Evolutionary conservation across 2,113 vertebrate genomes (phyloP).

Genomic region (Progne subis): DNA sequence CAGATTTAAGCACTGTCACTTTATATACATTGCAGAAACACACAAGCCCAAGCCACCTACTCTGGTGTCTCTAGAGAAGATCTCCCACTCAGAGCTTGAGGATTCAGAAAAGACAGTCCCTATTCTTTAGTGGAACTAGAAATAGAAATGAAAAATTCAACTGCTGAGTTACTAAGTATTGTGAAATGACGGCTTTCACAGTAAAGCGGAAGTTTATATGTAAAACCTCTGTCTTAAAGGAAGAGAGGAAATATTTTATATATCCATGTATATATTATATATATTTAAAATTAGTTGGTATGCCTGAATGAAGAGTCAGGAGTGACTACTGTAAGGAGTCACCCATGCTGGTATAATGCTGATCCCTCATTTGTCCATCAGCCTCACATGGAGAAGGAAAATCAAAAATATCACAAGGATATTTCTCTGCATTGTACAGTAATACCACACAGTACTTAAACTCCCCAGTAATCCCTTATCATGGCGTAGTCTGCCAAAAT

Average conservation of each 20-base stretch:
- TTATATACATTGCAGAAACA: conserved; percentile 19
- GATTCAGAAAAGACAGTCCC: conserved; percentile 51
- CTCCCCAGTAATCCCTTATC: not conserved
- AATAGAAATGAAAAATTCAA: conserved; percentile 39
- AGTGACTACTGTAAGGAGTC: not conserved
- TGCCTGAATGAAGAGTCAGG: not conserved
- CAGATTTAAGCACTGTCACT: conserved; percentile 43
- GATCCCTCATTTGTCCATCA: not conserved
- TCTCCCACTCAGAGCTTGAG: conserved; percentile 56
- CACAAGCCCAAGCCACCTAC: conserved; percentile 61
- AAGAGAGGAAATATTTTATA: not conserved
- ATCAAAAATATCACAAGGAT: not conserved
- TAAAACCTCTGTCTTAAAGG: not conserved
- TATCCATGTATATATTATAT: not conserved
- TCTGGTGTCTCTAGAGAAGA: conserved; percentile 53
- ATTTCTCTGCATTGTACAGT: not conserved
- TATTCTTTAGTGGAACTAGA: conserved; percentile 32
- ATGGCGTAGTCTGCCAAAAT: not conserved
- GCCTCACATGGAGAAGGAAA: not conserved
- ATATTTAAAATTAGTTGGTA: not conserved
- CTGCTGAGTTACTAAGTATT: not conserved
- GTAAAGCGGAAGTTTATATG: not conserved
- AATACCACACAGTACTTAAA: not conserved
- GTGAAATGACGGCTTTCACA: not conserved
- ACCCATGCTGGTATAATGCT: not conserved